These are phyloP conservation scores for Motacilla tschutschensis DNA, from an alignment of 2,113 vertebrate species.

Conservation along the genomic window DNA sequence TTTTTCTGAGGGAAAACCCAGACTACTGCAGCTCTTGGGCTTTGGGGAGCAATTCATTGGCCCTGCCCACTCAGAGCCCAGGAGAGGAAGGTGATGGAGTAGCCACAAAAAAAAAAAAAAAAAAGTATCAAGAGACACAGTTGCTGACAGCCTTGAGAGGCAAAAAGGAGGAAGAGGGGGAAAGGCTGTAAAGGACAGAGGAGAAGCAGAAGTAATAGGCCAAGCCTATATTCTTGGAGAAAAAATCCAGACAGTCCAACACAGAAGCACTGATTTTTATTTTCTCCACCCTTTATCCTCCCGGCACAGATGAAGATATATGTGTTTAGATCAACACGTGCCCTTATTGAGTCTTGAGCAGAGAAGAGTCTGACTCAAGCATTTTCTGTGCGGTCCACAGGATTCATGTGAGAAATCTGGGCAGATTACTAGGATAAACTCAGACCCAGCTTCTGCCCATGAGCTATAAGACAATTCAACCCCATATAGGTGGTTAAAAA, in stretches of 20 bases:
- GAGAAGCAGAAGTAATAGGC: neutral
- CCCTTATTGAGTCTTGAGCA: slow-evolving; percentile 23
- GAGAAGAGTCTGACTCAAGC: slow-evolving; percentile 36
- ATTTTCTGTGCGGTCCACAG: neutral
- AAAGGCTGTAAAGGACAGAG: neutral
- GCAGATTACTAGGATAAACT: slow-evolving; percentile 23
- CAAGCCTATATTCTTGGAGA: neutral
- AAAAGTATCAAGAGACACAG: neutral
- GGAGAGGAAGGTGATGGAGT: neutral
- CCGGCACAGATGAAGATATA: neutral
- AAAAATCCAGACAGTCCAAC: neutral
- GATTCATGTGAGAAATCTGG: neutral
- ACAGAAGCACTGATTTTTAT: neutral
- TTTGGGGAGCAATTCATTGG: neutral
- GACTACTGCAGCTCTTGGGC: neutral
- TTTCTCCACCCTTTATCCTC: neutral
- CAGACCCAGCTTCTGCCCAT: slow-evolving; percentile 7
- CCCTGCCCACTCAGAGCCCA: neutral
- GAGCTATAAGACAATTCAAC: neutral
- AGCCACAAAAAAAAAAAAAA: neutral
- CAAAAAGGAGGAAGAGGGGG: neutral
- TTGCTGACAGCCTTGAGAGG: neutral
- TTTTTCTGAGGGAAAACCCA: neutral
- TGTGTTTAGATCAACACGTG: slow-evolving; percentile 22
- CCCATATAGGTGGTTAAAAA: neutral